Evolutionary conservation across 2,113 vertebrate species (phyloP), one percentile per base, ranked within the genome.

Genomic region (Aplodontia rufa): DNA sequence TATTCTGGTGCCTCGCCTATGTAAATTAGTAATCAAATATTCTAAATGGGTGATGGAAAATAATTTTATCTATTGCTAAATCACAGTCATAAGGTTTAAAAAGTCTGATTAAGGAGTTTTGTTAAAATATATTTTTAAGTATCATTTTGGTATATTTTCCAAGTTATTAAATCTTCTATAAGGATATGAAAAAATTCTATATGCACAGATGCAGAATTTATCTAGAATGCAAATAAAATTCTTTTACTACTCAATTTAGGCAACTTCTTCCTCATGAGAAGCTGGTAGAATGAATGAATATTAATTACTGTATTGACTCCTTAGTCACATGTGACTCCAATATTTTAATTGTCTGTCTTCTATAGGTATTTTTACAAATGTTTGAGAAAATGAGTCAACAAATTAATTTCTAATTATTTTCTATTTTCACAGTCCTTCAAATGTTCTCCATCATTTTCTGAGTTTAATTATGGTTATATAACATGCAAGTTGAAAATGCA

Each of bases 21-120:
- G 98, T 98, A 98, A 98, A 98, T 98, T 92, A 97, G 96, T 97
- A 98, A 98, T 99, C 98, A 98, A 97, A 98, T 98, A 98, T 98
- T 98, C 97, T 95, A 98, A 98, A 97, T 94, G 96, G 92, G 35
- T 97, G 96, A 96, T 97, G 97, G 97, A 95, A 98, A 98, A 98
- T 98, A 97, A 97, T 97, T 97, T 96, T 97, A 96, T 97, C 92
- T 95, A 75, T 87, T n/a, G 80, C 90, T 96, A 96, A 96, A 97
- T 97, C 97, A 95, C 68, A 98, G 92, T 45, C 71, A 45, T 16
- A 93, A 95, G 80, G 94, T 91, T 82, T 68, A 90, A 88, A 92
- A 96, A 94, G 51, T 19, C 72, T 95, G 97, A 97, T 93, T 97
- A 92, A 80, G 93, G 75, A 97, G 49, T 97, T 97, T 97, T 91